These are phyloP conservation scores for Drosophila multiciliata DNA, from an alignment of 2,888 invertebrate genomes.

Conservation along the genomic window DNA sequence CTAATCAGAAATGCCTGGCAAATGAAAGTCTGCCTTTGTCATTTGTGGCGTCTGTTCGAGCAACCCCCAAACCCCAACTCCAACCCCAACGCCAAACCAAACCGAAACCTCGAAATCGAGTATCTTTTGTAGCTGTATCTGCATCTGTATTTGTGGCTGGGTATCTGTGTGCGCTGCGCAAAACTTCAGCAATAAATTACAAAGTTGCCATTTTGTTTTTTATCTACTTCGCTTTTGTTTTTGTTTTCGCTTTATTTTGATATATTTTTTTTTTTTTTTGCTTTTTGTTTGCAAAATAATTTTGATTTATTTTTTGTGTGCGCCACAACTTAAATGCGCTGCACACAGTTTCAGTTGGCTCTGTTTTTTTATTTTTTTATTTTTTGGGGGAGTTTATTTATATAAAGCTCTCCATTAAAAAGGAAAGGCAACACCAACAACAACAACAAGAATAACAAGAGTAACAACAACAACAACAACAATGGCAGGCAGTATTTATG, in stretches of 20 bases:
- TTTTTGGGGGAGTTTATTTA: constrained; percentile 69
- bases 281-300: constrained; percentile 81
- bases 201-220: constrained; percentile 81
- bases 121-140: constrained; percentile 27
- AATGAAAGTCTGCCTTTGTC: constrained; percentile 61
- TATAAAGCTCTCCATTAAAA: constrained; percentile 82
- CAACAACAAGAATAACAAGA: constrained; percentile 22
- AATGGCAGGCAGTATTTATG: constrained; percentile 64
- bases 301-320: constrained; percentile 77
- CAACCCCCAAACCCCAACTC: neutral
- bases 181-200: constrained; percentile 81
- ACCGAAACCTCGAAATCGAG: neutral
- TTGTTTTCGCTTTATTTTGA: constrained; percentile 8
- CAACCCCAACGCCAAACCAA: neutral
- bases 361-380: neutral
- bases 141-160: constrained; percentile 19
- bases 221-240: constrained; percentile 48
- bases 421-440: constrained; percentile 48
- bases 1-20: constrained; percentile 61
- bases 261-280: constrained; percentile 41
- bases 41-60: constrained; percentile 39
- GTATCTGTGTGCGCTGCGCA: constrained; percentile 60
- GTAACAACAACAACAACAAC: constrained; percentile 23
- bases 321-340: constrained; percentile 31
- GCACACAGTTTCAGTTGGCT: constrained; percentile 13